Base-by-base conservation (phyloP, 2,113 vertebrate genomes). In the Sardina pilchardus region DNA sequence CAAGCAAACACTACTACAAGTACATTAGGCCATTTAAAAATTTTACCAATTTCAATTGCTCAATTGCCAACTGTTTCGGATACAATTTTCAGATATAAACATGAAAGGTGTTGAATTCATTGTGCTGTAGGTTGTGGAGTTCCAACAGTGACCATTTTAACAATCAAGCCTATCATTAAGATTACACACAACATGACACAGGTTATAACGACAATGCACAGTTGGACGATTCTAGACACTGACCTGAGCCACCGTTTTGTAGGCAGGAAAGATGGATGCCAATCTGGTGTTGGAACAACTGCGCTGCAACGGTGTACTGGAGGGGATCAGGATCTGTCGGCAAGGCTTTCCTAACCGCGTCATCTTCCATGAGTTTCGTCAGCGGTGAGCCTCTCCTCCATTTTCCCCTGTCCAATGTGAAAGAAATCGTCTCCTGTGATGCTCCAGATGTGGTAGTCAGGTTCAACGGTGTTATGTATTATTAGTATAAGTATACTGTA, bases 311-410 rank as follows among this genome's bases (percentile, higher is more conserved):
- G 98, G 98, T 0, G 98, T 99, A 44, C 44, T 99, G 91, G 98
- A 99, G 90, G 98, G 98, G 0, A 99, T 99, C 90, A 95, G 98
- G 0, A 99, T 99, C 95, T 99, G 98, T 90, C 95, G 98, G 0
- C 98, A 99, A 92, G 98, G 98, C 83, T 99, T 98, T 89, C 98
- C 98, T 50, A 99, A 99, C 94, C 96, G 98, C 84, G 98, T 99
- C 3, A 94, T 99, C 81, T 99, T 99, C 95, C 98, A 99, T 91
- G 98, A 99, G 92, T 99, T 99, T 93, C 97, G 98, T 81, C 98
- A 99, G 89, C 95, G 98, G 98, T 98, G 90, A 91, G 94, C 1
- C 8, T 87, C 4, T 19, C 17, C 17, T 36, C 43, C 42, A 67
- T 4, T 10, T 47, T n/a, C 21, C 81, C 36, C 26, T 6, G 34